Base-by-base conservation (phyloP, 2,797 vertebrate genomes). In the Ptychadena robeensis region DNA sequence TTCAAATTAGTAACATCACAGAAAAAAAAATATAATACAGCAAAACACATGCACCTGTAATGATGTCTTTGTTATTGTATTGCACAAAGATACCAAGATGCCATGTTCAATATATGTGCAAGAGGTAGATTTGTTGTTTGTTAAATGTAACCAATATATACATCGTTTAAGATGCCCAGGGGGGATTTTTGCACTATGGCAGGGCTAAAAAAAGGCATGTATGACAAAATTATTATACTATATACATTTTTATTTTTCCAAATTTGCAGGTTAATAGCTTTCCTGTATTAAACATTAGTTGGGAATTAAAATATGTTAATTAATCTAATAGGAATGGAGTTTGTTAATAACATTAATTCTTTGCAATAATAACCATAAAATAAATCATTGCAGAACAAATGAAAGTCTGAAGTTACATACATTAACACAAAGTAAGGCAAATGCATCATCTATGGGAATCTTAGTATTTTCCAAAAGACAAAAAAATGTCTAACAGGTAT, bases 361-460 rank as follows among this genome's bases (percentile, higher is more conserved):
- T 53, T 53, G 22, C 6, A 53, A 53, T 4, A 53, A 53, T 8
- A 53, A n/a, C n/a, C n/a, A n/a, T n/a, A n/a, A n/a, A n/a, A n/a
- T 22, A 8, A 22, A 22, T 7, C 6, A n/a, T 61, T 4, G 5
- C 9, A 61, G 27, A 27, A 28, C 59, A 61, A n/a, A 61, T 10
- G 9, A 27, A 27, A 25, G n/a, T 25, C 2, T 61, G n/a, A 4
- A 61, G 57, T 25, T 34, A 32, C 32, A 68, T 25, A 96, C 96
- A 88, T 83, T 40, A 79, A 83, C 72, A 25, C 72, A 25, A 57
- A 67, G 89, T 76, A 93, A 93, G 95, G 94, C 94, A 93, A 93
- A 97, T 95, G 96, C n/a, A 28, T 95, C 93, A 96, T 94, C 95
- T 95, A 96, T 94, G 94, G 89, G 92, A 93, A 89, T 90, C 88